Conservation (phyloP, 53 echinoderm and acorn worm species). For the Stichopus horrens region DNA sequence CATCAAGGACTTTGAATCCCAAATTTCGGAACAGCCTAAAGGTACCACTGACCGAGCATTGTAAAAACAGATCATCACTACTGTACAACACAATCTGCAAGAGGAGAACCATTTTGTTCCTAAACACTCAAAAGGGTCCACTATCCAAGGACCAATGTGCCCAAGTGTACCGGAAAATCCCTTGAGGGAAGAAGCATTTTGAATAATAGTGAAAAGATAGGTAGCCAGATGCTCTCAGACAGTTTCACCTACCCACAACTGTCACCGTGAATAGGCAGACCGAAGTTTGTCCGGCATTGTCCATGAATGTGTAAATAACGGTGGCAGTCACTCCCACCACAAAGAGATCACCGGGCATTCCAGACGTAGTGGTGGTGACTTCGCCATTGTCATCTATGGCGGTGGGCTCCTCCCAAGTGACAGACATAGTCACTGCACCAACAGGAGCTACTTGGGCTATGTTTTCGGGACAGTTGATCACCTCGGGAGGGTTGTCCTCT, state of each 20-base stretch:
- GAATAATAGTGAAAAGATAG: too few relatives aligned
- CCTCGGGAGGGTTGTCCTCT: conserved; percentile 12
- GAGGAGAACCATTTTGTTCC: too few relatives aligned
- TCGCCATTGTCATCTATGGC: conserved; percentile 65
- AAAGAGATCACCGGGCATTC: conserved; percentile 46
- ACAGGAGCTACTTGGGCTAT: conserved; percentile 24
- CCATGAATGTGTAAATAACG: conserved; percentile 63
- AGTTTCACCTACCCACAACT: conserved; percentile 34
- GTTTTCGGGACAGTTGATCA: conserved; percentile 52
- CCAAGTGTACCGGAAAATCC: too few relatives aligned
- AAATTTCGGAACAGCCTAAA: too few relatives aligned
- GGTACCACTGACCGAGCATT: too few relatives aligned
- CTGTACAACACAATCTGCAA: too few relatives aligned
- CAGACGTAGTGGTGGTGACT: conserved; percentile 25
- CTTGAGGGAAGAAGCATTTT: too few relatives aligned
- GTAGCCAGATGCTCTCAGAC: too few relatives aligned
- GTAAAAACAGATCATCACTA: too few relatives aligned
- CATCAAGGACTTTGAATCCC: too few relatives aligned
- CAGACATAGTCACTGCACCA: conserved; percentile 49
- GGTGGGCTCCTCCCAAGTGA: conserved; percentile 57
- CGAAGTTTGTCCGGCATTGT: conserved; percentile 59
- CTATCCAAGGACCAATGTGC: too few relatives aligned
- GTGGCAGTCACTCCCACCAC: conserved; percentile 39
- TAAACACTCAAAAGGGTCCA: too few relatives aligned
- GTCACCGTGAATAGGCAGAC: conserved; percentile 50